These are phyloP conservation scores for Mesocricetus auratus DNA, from an alignment of 2,113 vertebrate genomes.

Conservation along the genomic window DNA sequence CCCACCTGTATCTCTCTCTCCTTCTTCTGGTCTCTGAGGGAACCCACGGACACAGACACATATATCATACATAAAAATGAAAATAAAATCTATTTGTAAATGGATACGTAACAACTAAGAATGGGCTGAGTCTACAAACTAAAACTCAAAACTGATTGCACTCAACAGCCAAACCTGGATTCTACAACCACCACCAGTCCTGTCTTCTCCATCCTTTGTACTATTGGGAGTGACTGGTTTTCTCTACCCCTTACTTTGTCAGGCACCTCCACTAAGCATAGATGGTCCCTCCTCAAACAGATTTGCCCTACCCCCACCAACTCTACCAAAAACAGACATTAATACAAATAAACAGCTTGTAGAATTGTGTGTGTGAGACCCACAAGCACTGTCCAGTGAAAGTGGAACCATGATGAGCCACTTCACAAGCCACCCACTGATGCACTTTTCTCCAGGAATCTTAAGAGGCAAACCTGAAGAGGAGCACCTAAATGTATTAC, in stretches of 20 bases:
- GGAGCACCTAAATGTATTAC: constrained; percentile 26
- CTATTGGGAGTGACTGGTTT: not conserved
- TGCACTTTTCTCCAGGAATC: constrained; percentile 18
- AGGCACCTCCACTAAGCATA: not conserved
- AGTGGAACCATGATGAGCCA: not conserved
- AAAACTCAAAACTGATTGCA: not conserved
- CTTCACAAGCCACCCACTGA: not conserved
- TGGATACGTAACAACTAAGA: not conserved
- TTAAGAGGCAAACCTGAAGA: not conserved
- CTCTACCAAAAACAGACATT: not conserved
- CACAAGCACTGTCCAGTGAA: not conserved
- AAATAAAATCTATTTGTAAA: not conserved
- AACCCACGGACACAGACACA: not conserved
- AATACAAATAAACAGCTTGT: not conserved
- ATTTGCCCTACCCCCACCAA: not conserved
- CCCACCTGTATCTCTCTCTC: not conserved
- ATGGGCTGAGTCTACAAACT: not conserved
- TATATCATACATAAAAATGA: not conserved
- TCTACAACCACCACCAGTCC: not conserved
- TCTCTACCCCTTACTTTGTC: not conserved
- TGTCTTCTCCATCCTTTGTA: not conserved
- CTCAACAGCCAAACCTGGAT: not conserved
- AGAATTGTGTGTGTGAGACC: not conserved
- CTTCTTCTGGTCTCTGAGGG: too few species aligned
- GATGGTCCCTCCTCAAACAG: not conserved